Conservation (phyloP, 2,888 invertebrate species). For the Phyllotreta cruciferae region DNA sequence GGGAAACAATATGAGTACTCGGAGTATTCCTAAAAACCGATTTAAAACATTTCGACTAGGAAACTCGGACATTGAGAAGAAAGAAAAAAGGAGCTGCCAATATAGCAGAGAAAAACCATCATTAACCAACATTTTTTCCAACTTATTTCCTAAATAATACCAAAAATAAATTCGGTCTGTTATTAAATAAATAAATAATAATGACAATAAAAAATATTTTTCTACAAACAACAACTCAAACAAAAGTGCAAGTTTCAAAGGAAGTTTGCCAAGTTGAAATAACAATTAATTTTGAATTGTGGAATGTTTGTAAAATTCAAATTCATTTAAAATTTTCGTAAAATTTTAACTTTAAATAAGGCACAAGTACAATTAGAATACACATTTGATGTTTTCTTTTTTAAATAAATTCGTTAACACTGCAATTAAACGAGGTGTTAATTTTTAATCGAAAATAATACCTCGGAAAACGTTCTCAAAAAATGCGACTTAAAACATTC, state of each 20-base stretch:
- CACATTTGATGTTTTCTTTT: background rate
- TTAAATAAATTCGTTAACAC: slow-evolving; percentile 4
- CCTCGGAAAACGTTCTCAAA: too few species aligned
- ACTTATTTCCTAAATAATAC: background rate
- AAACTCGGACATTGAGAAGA: background rate
- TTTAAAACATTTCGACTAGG: background rate
- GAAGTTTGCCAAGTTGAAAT: background rate
- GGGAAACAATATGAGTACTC: too few species aligned
- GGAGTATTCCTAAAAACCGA: too few species aligned
- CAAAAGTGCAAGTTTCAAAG: background rate
- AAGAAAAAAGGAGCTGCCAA: slow-evolving; percentile 13
- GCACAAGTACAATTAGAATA: slow-evolving; percentile 26
- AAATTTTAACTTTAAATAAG: slow-evolving; percentile 16
- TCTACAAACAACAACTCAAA: slow-evolving; percentile 13
- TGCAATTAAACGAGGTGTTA: background rate
- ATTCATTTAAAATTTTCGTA: slow-evolving; percentile 2
- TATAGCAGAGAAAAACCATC: slow-evolving; percentile 3
- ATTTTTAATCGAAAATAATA: background rate
- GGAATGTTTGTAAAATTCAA: slow-evolving; percentile 19
- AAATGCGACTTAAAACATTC: too few species aligned
- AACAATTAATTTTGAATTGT: slow-evolving; percentile 2
- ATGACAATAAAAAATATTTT: background rate
- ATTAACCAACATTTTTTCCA: slow-evolving; percentile 5
- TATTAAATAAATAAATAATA: slow-evolving; percentile 17
- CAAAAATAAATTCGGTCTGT: slow-evolving; percentile 1